phyloP scores from a whole-genome alignment of 2,113 vertebrate species.

The Elachura formosa region DNA sequence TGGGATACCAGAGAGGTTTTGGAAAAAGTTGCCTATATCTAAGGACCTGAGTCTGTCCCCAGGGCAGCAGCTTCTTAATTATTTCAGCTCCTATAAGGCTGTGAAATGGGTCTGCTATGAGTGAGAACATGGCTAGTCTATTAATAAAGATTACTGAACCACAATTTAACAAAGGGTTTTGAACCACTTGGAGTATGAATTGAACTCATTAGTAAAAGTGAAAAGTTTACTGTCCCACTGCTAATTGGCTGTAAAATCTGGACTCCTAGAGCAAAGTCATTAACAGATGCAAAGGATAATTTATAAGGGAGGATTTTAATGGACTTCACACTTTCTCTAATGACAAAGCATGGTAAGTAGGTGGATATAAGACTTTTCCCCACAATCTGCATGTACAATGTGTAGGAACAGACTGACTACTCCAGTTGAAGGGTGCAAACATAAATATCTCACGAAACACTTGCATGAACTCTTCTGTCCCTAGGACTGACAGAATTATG shows the following conservation, averaged over 20 bases:
- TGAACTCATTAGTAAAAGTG: background rate
- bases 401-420: background rate
- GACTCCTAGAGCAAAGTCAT: background rate
- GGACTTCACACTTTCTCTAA: background rate
- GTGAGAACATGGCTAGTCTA: background rate
- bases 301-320: background rate
- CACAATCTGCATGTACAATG: background rate
- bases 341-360: background rate
- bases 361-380: background rate
- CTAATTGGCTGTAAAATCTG: constrained; percentile 1
- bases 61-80: background rate
- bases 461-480: background rate
- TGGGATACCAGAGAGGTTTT: background rate
- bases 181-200: background rate
- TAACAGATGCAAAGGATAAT: background rate
- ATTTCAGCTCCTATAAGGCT: background rate
- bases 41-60: background rate
- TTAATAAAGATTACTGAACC: background rate
- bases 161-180: background rate
- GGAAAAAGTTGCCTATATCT: background rate
- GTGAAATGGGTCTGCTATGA: background rate
- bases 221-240: background rate
- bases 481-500: background rate
- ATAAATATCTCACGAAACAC: background rate
- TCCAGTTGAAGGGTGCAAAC: background rate